These are phyloP conservation scores for Agonopterix subpropinquella DNA, from an alignment of 2,888 invertebrate genomes.

Conservation along the genomic window DNA sequence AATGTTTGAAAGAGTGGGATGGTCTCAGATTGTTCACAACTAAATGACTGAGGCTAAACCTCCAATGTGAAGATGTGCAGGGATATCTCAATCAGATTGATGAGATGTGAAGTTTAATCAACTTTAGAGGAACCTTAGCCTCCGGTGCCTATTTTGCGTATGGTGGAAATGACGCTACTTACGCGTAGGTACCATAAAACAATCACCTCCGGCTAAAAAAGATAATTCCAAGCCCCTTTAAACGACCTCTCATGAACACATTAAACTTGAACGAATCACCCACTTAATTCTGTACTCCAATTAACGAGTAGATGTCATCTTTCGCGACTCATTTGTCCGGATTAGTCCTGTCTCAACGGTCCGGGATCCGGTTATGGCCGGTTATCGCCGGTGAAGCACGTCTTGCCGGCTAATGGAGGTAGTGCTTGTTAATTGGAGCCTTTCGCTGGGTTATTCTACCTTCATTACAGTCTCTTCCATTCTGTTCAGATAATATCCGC, in stretches of 20 bases:
- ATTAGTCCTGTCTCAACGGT: constrained; percentile 23
- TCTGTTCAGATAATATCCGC: constrained; percentile 21
- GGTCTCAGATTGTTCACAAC: too few species aligned
- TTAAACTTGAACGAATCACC: constrained; percentile 10
- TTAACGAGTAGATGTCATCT: constrained; percentile 52
- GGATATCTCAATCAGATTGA: too few species aligned
- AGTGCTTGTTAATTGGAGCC: constrained; percentile 48
- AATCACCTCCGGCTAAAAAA: too few species aligned
- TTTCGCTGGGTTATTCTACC: constrained; percentile 32
- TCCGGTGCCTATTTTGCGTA: too few species aligned
- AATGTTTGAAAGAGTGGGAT: too few species aligned
- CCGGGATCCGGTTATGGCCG: constrained; percentile 21
- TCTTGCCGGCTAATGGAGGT: constrained; percentile 45
- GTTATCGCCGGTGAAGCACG: constrained; percentile 37
- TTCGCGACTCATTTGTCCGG: constrained; percentile 49
- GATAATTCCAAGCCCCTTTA: neutral
- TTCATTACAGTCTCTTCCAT: constrained; percentile 21
- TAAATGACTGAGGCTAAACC: too few species aligned
- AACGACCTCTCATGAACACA: constrained; percentile 1
- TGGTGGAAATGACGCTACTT: too few species aligned
- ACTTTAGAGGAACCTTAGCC: too few species aligned
- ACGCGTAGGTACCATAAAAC: too few species aligned
- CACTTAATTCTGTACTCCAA: constrained; percentile 42
- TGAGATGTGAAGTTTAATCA: too few species aligned
- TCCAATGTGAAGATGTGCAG: too few species aligned